A percentile compares a stretch with the other conserved stretches of the same genome.
Conservation (phyloP, 30 jellyfish, hydroid and myxozoan genomes). For the Aurelia sp. region DNA sequence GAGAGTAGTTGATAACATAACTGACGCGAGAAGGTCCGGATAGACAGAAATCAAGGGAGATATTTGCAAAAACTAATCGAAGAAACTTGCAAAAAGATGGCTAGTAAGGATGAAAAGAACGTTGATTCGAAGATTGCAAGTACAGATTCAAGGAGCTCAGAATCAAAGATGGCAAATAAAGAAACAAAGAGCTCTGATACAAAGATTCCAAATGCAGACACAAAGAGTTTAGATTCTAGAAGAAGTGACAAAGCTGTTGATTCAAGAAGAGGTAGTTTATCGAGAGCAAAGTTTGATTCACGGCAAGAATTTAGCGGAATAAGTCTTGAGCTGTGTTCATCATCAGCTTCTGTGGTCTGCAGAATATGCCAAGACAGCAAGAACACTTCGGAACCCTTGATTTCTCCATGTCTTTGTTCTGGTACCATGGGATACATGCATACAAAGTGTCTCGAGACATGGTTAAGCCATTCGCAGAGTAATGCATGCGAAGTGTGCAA, state of each 20-base stretch:
- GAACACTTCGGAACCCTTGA: constrained; percentile 43
- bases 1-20: too few relatives aligned
- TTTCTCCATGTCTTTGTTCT: constrained; percentile 83
- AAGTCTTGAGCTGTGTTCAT: constrained; percentile 34
- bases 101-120: too few relatives aligned
- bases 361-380: constrained; percentile 88
- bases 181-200: too few relatives aligned
- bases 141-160: too few relatives aligned
- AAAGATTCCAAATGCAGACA: too few relatives aligned
- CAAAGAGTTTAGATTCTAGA: not conserved
- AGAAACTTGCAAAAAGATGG: too few relatives aligned
- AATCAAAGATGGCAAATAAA: too few relatives aligned
- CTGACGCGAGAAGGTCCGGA: too few relatives aligned
- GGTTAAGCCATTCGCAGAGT: constrained; percentile 88
- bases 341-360: constrained; percentile 61
- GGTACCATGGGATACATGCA: constrained; percentile 91
- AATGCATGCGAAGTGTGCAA: constrained; percentile 85
- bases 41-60: too few relatives aligned
- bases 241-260: not conserved
- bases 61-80: too few relatives aligned
- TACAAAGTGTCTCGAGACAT: constrained; percentile 79
- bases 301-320: constrained; percentile 41
- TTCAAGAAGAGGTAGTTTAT: not conserved
- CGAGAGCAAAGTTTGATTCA: not conserved
- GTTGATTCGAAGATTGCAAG: too few relatives aligned